Evolutionary conservation across 92 coral and sea anemone genomes (phyloP), one percentile per base, ranked within the genome.

Genomic region (Zoanthus gigantus): DNA sequence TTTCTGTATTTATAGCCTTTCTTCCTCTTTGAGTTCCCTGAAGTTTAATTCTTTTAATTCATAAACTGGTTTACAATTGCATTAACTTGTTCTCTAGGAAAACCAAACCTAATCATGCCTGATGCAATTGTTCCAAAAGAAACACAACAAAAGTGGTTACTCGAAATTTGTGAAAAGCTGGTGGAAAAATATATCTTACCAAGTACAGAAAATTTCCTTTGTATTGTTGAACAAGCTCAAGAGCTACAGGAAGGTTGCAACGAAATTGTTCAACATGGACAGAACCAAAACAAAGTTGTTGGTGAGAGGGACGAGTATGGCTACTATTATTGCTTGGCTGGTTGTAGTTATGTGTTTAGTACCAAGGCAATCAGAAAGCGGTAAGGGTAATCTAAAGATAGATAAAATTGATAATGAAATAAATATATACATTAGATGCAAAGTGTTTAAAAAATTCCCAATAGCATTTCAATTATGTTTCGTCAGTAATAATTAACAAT

Each of bases 311-410:
- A 77, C 30, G 69, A 77, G 28, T 77, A 54, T 77, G 68, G 82
- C 13, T 77, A 77, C 28, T 57, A 28, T 15, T 30, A 54, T 17
- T 77, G 82, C 82, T 17, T 18, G 28, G 68, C 82, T 53, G 82
- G 82, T 54, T 77, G 82, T 77, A 17, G 82, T n/a, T 47, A 56
- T 53, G 82, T 77, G 68, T 77, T 54, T 57, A 77, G 82, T 42
- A 54, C 47, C 46, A 77, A 77, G 67, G 68, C 82, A 4, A 54
- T 42, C 9, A 54, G 82, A 32, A 77, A 77, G 15, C 29, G 82
- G 82, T 54, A 77, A 16, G 68, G 29, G 5, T 17, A 61, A 16
- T 61, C 29, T 61, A 61, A 16, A 16, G 68, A 3, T 61, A 61
- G 29, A 61, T 61, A 1, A 16, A 16, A 61, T 61, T 61, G 68